Evolutionary conservation across 2,888 invertebrate species (phyloP), one percentile per base, ranked within the genome.

Genomic region (Stratiomys singularior): DNA sequence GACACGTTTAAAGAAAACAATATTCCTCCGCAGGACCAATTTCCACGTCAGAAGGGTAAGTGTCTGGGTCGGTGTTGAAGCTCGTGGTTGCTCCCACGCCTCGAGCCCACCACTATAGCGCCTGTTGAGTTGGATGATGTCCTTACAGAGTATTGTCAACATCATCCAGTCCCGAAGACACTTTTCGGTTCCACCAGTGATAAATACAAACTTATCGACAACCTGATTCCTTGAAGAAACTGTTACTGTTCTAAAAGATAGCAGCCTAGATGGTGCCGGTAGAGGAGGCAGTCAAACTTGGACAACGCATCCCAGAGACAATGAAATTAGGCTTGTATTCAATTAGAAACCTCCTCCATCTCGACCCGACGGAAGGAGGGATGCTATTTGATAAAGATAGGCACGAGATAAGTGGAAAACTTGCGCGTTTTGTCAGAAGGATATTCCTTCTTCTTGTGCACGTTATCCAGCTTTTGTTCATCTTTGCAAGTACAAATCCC

Each of bases 251-350:
- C 37, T 37, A 37, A 37, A n/a, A 9, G 37, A 37, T 37, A 37
- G 9, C 37, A 37, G 37, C 3, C 37, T 37, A 9, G 37, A 9
- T 5, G 9, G 9, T 3, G 9, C 3, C 9, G 3, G 37, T 5
- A 9, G 5, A 9, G 37, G 37, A 37, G 37, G 9, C 9, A 37
- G 37, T 9, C 37, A 5, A 37, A 37, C 37, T 37, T 37, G 37
- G 37, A 9, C 37, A n/a, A n/a, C n/a, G n/a, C n/a, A n/a, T n/a
- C n/a, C 13, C 13, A 9, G 44, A 44, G 13, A 52, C 52, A 52
- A 52, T 52, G 52, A 52, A 52, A 52, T 52, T 52, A 52, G 52
- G 52, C 52, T 15, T 52, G 52, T 52, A 52, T 52, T 52, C 52
- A 52, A 52, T 52, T 52, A 52, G 15, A 18, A 18, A 52, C 15